Evolutionary conservation across 2,113 vertebrate species (phyloP).

Genomic region (Toxotes chatareus): DNA sequence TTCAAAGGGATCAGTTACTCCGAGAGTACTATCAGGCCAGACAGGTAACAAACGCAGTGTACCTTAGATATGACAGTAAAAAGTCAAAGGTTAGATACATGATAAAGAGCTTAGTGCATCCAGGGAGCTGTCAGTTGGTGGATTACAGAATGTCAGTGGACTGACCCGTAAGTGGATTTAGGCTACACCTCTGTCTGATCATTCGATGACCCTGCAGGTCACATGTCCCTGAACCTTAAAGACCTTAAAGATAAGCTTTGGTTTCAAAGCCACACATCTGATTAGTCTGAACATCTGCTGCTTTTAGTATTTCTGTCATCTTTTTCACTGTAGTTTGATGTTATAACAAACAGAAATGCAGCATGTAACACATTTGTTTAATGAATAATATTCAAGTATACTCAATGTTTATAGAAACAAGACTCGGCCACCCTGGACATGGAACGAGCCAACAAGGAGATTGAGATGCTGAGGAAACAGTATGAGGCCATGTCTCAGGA

Average conservation of each 20-base stretch:
- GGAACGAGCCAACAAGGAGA: constrained; percentile 96
- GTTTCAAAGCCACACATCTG: constrained; percentile 5
- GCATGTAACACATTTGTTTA: not conserved
- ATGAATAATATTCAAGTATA: not conserved
- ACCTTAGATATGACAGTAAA: not conserved
- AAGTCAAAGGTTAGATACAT: constrained; percentile 39
- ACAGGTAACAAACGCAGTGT: constrained; percentile 82
- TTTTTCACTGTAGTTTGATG: not conserved
- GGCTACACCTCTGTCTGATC: constrained; percentile 17
- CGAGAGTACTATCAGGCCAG: constrained; percentile 91
- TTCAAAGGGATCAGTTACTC: constrained; percentile 91
- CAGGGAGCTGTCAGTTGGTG: constrained; percentile 22
- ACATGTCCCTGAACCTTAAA: not conserved
- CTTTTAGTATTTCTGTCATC: not conserved
- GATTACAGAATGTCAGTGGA: constrained; percentile 41
- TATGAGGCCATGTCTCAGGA: constrained; percentile 97
- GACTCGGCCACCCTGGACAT: constrained; percentile 95
- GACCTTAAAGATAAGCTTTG: not conserved
- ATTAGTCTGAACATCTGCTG: not conserved
- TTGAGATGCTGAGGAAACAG: constrained; percentile 95
- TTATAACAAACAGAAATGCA: not conserved
- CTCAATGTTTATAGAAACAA: constrained; percentile 88
- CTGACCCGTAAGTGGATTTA: constrained; percentile 22
- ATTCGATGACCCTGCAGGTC: constrained; percentile 31
- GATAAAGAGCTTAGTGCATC: constrained; percentile 27